These are phyloP conservation scores for Chymomyza procnemis DNA, from an alignment of 2,888 invertebrate genomes.

Conservation along the genomic window DNA sequence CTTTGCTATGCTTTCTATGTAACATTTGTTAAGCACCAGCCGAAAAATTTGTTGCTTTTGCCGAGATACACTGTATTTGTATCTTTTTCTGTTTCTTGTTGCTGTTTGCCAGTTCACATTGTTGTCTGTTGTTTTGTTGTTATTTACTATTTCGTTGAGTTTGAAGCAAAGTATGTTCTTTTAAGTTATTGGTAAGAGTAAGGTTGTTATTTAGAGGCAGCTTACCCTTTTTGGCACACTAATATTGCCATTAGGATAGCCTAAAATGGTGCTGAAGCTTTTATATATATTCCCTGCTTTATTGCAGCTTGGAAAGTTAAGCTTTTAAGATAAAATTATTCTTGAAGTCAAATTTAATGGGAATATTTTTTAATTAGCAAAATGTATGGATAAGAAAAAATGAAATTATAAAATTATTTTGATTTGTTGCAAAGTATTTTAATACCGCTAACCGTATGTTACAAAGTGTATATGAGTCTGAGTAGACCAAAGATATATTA, in stretches of 20 bases:
- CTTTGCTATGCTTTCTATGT: slow-evolving; percentile 48
- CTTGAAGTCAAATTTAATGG: background rate
- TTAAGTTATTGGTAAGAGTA: slow-evolving; percentile 19
- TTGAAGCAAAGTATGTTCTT: slow-evolving; percentile 52
- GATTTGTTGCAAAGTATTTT: too few species aligned
- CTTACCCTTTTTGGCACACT: background rate
- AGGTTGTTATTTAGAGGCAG: background rate
- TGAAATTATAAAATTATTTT: too few species aligned
- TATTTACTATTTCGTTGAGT: slow-evolving; percentile 60
- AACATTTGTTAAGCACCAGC: slow-evolving; percentile 65
- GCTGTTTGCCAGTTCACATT: slow-evolving; percentile 19
- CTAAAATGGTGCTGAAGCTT: background rate
- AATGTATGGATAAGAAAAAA: too few species aligned
- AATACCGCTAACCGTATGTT: too few species aligned
- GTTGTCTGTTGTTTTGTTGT: slow-evolving; percentile 35
- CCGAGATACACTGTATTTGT: slow-evolving; percentile 16
- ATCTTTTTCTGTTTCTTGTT: slow-evolving; percentile 25
- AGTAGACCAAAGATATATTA: too few species aligned
- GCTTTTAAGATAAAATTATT: background rate
- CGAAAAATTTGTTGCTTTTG: slow-evolving; percentile 60
- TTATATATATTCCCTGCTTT: background rate
- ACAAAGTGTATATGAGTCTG: too few species aligned
- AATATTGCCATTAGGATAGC: background rate
- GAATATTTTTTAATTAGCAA: background rate
- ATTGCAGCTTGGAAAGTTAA: background rate